Conservation (phyloP, 2,797 vertebrate genomes). For the Lophotriccus pileatus region DNA sequence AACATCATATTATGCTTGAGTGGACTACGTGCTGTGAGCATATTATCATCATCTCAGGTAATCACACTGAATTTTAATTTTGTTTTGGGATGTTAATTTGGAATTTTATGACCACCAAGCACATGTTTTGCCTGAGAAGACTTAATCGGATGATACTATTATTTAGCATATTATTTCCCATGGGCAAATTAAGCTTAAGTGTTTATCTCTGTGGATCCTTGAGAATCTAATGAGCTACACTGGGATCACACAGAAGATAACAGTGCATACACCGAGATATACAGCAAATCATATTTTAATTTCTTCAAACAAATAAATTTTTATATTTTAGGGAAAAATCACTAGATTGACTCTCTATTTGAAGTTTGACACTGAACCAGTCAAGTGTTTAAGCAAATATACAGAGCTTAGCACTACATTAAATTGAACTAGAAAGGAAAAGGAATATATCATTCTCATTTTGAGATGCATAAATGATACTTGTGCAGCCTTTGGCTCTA, state of each 20-base stretch:
- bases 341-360: background rate
- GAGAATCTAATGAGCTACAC: slow-evolving; percentile 35
- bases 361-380: background rate
- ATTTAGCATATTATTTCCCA: slow-evolving; percentile 63
- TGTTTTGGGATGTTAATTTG: slow-evolving; percentile 42
- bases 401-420: background rate
- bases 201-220: slow-evolving; percentile 38
- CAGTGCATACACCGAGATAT: background rate
- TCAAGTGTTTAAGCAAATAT: background rate
- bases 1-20: background rate
- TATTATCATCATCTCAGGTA: slow-evolving; percentile 43
- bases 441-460: background rate
- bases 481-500: background rate
- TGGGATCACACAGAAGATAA: background rate
- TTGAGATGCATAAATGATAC: background rate
- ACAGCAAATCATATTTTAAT: background rate
- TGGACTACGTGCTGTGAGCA: slow-evolving; percentile 10
- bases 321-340: background rate
- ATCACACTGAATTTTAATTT: slow-evolving; percentile 65
- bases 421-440: background rate
- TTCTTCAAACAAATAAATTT: background rate
- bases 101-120: slow-evolving; percentile 49
- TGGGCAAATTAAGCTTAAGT: slow-evolving; percentile 61
- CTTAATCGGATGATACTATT: slow-evolving; percentile 46
- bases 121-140: slow-evolving; percentile 59